Evolutionary conservation across 2,888 invertebrate species (phyloP).

Genomic region (Pterobdella sp.): DNA sequence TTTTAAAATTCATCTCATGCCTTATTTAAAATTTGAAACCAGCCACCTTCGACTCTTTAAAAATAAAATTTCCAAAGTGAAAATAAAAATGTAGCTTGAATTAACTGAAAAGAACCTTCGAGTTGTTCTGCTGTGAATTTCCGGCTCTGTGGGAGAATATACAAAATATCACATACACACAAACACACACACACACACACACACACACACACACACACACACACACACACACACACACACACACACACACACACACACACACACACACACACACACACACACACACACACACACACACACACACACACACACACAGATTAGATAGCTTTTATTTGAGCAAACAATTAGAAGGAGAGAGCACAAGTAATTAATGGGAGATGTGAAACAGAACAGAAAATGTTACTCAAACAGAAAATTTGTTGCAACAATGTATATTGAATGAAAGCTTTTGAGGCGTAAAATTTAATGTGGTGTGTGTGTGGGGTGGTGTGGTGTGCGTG

Average conservation of each 20-base stretch:
- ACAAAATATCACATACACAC: background rate
- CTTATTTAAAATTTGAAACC: too few species aligned
- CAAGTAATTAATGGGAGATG: too few species aligned
- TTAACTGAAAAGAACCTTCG: background rate
- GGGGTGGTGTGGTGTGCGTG: too few species aligned
- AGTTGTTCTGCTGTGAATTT: constrained; percentile 11
- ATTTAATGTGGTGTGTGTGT: too few species aligned
- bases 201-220: background rate
- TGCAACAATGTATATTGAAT: too few species aligned
- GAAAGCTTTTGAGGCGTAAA: too few species aligned
- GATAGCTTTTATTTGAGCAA: background rate
- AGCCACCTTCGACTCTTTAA: too few species aligned
- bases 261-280: constrained; percentile 6
- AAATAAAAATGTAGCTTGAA: background rate
- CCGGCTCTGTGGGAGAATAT: constrained; percentile 2
- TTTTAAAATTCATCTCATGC: too few species aligned
- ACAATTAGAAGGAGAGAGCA: too few species aligned
- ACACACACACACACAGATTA: background rate
- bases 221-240: background rate
- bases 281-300: background rate
- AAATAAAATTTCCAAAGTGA: background rate
- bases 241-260: background rate
- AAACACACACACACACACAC: background rate
- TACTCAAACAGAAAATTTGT: too few species aligned
- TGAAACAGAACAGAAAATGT: too few species aligned